These are phyloP conservation scores for Volucella inflata DNA, from an alignment of 2,888 invertebrate species.

Conservation along the genomic window DNA sequence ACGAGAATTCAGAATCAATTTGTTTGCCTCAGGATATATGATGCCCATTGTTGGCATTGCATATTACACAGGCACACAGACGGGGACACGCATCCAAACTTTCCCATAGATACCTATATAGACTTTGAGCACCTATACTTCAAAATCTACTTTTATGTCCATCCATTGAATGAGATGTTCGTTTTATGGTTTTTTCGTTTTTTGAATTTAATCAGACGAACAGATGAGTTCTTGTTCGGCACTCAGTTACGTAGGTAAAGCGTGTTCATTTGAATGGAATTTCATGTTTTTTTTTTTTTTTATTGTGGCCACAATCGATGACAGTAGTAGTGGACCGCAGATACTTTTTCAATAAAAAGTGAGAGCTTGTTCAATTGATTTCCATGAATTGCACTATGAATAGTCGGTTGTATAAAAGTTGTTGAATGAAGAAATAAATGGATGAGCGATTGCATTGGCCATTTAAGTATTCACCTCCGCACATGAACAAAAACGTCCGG, in stretches of 20 bases:
- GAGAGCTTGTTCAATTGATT: conserved; percentile 58
- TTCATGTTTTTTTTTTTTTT: conserved; percentile 13
- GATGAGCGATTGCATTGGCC: no score
- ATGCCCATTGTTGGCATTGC: conserved; percentile 61
- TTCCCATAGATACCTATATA: no score
- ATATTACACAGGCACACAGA: conserved; percentile 2
- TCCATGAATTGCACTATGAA: conserved; percentile 39
- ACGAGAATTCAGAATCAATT: conserved; percentile 56
- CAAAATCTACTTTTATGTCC: conserved; percentile 62
- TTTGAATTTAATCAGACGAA: conserved; percentile 61
- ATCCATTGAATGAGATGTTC: conserved; percentile 53
- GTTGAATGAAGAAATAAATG: no score
- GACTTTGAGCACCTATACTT: conserved; percentile 17
- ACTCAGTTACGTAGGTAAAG: conserved; percentile 39
- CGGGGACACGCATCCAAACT: conserved; percentile 14
- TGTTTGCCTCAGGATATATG: conserved; percentile 69
- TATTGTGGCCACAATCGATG: conserved; percentile 41
- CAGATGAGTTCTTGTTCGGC: conserved; percentile 52
- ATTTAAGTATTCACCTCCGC: no score
- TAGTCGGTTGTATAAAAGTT: conserved; percentile 1
- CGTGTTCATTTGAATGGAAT: conserved; percentile 14
- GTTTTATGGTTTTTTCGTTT: conserved; percentile 28
- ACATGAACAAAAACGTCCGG: no score
- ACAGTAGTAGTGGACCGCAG: conserved; percentile 44
- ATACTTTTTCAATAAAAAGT: conserved; percentile 35